Conservation (phyloP, 2,797 vertebrate genomes). For the Lithobates pipiens region DNA sequence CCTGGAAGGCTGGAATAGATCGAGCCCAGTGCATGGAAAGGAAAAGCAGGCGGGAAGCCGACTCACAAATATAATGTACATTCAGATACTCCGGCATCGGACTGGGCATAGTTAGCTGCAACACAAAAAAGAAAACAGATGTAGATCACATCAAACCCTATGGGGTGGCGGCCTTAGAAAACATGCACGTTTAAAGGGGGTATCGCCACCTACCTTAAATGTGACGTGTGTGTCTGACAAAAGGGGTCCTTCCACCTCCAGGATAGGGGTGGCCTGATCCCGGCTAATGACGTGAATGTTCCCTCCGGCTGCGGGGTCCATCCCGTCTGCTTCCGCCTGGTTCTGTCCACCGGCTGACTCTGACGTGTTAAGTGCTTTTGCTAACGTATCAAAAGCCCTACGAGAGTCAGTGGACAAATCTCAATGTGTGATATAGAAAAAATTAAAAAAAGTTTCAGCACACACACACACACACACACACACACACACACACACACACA, state of each 20-base stretch:
- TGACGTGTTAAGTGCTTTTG: constrained; percentile 93
- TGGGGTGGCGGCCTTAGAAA: too few relatives aligned
- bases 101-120: constrained; percentile 91
- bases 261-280: constrained; percentile 95
- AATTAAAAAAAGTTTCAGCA: too few relatives aligned
- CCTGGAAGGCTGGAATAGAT: constrained; percentile 96
- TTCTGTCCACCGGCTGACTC: constrained; percentile 80
- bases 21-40: constrained; percentile 99
- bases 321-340: constrained; percentile 75
- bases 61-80: constrained; percentile 98
- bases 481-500: too few relatives aligned
- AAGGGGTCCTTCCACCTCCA: constrained; percentile 96
- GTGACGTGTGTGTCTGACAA: constrained; percentile 96
- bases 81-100: constrained; percentile 98
- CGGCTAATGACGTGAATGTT: constrained; percentile 95
- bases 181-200: background rate
- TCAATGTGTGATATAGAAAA: too few relatives aligned
- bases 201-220: constrained; percentile 84
- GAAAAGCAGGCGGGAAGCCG: constrained; percentile 95
- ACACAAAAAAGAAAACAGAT: background rate
- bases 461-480: too few relatives aligned
- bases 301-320: constrained; percentile 82
- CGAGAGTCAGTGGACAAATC: constrained; percentile 2
- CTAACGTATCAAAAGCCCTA: constrained; percentile 98
- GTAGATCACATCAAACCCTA: too few relatives aligned